Base-by-base conservation (phyloP, 2,888 invertebrate species). In the Chrysina gloriosa region DNA sequence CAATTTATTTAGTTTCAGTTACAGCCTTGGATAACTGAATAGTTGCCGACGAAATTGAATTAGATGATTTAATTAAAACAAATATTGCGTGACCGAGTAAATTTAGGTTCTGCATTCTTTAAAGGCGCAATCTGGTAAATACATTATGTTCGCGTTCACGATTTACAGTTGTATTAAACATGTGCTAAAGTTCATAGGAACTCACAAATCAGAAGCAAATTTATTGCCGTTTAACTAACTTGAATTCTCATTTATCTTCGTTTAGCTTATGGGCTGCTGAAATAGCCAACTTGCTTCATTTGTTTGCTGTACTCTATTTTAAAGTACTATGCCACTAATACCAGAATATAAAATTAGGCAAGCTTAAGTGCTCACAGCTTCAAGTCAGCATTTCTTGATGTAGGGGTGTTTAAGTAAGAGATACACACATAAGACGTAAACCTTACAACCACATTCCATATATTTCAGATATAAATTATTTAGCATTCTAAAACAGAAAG, bases 21-120 rank as follows among this genome's bases (percentile, higher is more conserved):
- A 42, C 42, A 27, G 19, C 9, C 25, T 39, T 25, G 9, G 14
- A 19, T 27, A 39, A 42, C 19, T 58, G 42, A 27, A 9, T 42
- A 58, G 42, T 58, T 52, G 25, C 39, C 25, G 27, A 7, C 27
- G 27, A 39, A 27, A 58, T 42, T 58, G 39, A 58, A 58, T 58
- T 58, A 25, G 58, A 14, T 52, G 31, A 52, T 31, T 52, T 52
- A 16, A 52, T 52, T 52, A 58, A 58, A 11, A 42, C 14, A 58
- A 58, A 58, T 16, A 58, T 58, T 27, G 39, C 25, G 42, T 58
- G 21, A 58, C 58, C 4, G 25, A 42, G 11, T 39, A 25, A 39
- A 39, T 6, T 11, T 39, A 39, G 11, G 19, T 42, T 11, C 14
- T 11, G 7, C 2, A 11, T 36, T 50, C 3, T 25, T 25, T 4